Evolutionary conservation across 2,113 vertebrate species (phyloP).

Genomic region (Solenodon paradoxus): DNA sequence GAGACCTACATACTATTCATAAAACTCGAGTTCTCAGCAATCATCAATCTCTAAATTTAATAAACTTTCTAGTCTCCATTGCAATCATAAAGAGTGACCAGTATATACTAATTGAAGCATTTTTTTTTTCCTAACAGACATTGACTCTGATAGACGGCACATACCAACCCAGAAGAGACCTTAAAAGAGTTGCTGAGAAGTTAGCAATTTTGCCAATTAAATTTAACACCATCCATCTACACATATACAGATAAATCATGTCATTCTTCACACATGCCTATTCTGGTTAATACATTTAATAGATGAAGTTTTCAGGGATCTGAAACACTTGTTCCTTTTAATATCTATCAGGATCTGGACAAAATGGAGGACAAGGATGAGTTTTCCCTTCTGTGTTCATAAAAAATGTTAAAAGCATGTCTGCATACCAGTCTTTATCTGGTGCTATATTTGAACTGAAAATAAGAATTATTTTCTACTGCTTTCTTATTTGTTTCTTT

Average conservation of each 20-base stretch:
- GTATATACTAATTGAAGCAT: constrained; percentile 37
- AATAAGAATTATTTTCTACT: background rate
- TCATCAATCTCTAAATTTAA: constrained; percentile 45
- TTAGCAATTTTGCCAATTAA: background rate
- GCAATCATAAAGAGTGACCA: constrained; percentile 53
- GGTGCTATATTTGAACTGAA: background rate
- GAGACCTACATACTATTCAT: background rate
- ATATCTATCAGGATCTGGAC: background rate
- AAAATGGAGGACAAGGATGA: background rate
- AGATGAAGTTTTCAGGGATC: background rate
- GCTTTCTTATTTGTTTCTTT: background rate
- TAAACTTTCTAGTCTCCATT: constrained; percentile 48
- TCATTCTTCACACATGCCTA: background rate
- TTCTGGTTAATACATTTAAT: background rate
- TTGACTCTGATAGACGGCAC: constrained; percentile 48
- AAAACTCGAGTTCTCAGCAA: constrained; percentile 3
- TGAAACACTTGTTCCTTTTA: background rate
- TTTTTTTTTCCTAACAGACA: constrained; percentile 47
- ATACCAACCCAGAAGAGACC: background rate
- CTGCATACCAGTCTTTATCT: background rate
- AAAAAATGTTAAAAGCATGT: background rate
- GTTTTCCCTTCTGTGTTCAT: background rate
- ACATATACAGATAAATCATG: background rate
- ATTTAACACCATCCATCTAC: background rate
- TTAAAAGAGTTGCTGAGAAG: background rate